Evolutionary conservation across 2,797 vertebrate genomes (phyloP).

Genomic region (Sebastes cheni): DNA sequence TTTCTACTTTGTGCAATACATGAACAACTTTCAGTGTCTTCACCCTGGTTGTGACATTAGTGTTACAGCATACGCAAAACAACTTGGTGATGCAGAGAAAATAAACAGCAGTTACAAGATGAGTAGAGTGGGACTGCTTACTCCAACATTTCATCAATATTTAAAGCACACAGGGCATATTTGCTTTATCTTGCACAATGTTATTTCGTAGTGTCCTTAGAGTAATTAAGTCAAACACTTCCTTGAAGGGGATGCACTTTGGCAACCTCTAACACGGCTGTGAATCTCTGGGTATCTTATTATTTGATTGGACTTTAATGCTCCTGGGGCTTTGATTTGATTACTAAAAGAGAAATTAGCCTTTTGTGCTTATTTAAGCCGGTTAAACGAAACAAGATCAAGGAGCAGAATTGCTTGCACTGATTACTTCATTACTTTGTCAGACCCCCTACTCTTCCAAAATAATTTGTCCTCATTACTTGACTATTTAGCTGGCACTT

Average conservation of each 20-base stretch:
- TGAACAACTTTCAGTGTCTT: neutral
- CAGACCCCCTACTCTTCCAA: neutral
- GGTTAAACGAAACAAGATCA: neutral
- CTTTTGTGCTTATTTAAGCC: neutral
- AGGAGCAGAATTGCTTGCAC: neutral
- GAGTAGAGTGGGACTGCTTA: neutral
- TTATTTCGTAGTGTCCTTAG: neutral
- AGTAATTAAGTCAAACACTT: neutral
- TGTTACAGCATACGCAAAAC: neutral
- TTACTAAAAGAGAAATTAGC: neutral
- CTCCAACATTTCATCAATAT: neutral
- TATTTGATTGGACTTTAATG: neutral
- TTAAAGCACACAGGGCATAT: neutral
- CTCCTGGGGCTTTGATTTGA: neutral
- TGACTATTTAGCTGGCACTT: neutral
- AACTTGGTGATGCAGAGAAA: neutral
- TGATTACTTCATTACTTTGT: neutral
- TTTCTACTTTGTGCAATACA: neutral
- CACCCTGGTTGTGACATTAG: neutral
- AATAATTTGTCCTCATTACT: neutral
- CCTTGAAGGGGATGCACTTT: neutral
- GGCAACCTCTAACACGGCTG: neutral
- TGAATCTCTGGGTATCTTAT: neutral
- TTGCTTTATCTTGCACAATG: neutral
- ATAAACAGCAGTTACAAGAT: neutral